A percentile compares a stretch with the other conserved stretches of the same genome.
Evolutionary conservation across 2,888 invertebrate genomes (phyloP).

Genomic region (Nomada fabriciana): DNA sequence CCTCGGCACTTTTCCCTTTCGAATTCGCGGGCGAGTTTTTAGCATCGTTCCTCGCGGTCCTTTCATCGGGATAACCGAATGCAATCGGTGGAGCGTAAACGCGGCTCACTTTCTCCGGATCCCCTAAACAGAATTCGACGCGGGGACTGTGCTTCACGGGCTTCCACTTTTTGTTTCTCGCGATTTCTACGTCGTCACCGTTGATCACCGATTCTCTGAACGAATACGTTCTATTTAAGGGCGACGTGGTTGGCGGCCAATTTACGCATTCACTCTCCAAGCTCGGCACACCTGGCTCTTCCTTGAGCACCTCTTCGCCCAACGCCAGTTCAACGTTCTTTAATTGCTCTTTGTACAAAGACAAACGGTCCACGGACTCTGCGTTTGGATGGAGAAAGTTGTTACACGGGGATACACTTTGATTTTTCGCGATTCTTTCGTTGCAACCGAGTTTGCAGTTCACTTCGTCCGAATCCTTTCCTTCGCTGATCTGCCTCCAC

Average conservation of each 20-base stretch:
- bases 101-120: background rate
- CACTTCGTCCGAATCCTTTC: constrained; percentile 2
- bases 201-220: constrained; percentile 42
- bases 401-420: background rate
- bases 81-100: background rate
- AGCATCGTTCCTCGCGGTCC: no score
- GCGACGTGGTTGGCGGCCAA: constrained; percentile 19
- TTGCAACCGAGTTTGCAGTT: background rate
- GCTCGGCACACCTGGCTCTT: background rate
- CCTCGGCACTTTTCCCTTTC: background rate
- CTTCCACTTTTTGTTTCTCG: constrained; percentile 25
- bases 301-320: background rate
- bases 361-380: background rate
- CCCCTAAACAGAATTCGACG: constrained; percentile 53
- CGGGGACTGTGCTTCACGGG: constrained; percentile 60
- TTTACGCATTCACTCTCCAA: background rate
- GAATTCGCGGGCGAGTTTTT: background rate
- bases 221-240: constrained; percentile 60
- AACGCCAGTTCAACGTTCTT: background rate
- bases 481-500: constrained; percentile 72
- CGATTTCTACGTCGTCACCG: background rate
- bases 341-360: background rate
- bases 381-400: constrained; percentile 4
- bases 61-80: background rate
- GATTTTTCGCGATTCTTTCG: no score